Conservation (phyloP, 2,888 invertebrate genomes). For the Drosophila sordidula region DNA sequence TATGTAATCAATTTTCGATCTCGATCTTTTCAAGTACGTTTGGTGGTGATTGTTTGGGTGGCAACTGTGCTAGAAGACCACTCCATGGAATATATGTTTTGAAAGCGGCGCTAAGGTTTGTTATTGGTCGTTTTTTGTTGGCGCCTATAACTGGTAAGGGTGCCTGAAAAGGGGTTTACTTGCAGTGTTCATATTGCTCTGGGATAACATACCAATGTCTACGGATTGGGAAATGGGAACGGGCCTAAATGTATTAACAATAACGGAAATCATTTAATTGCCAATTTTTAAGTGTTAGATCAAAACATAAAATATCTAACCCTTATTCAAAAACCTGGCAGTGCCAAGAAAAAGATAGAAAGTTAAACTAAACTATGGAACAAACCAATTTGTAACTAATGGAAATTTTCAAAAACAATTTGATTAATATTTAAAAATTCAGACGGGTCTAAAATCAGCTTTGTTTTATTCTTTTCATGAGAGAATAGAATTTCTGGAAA, state of each 20-base stretch:
- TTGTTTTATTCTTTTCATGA: background rate
- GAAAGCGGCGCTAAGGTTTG: conserved; percentile 58
- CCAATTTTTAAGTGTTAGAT: too few species aligned
- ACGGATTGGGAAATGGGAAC: too few species aligned
- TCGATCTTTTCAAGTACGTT: conserved; percentile 73
- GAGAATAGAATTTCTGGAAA: background rate
- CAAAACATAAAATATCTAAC: too few species aligned
- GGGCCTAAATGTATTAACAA: background rate
- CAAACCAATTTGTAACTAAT: background rate
- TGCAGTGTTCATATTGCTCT: conserved; percentile 5
- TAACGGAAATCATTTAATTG: background rate
- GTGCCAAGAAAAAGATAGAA: background rate
- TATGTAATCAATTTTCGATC: conserved; percentile 70
- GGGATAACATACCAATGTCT: background rate
- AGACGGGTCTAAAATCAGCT: background rate
- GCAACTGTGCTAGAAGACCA: conserved; percentile 32
- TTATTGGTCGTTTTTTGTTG: conserved; percentile 50
- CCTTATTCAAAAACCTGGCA: too few species aligned
- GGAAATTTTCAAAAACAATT: background rate
- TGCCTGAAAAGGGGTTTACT: conserved; percentile 13
- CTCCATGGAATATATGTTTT: conserved; percentile 38
- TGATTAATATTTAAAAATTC: conserved; percentile 1
- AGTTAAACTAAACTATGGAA: background rate
- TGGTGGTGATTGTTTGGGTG: conserved; percentile 47
- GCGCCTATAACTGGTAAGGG: conserved; percentile 50